A percentile compares a stretch with the other conserved stretches of the same genome.
These are phyloP conservation scores for Helogale parvula DNA, from an alignment of 2,113 vertebrate genomes.

Conservation along the genomic window DNA sequence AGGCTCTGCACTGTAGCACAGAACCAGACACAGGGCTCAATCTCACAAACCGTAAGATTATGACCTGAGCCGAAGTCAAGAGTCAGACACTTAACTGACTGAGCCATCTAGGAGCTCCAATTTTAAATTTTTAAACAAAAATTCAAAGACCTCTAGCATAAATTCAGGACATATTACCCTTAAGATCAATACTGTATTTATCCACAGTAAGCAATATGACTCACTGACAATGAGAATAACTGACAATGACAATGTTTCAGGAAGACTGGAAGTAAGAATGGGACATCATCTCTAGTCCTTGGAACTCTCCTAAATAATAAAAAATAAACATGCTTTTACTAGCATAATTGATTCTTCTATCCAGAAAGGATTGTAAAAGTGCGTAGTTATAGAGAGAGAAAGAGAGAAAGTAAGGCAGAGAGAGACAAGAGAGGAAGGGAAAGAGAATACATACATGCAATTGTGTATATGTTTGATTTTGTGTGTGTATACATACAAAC, in stretches of 20 bases:
- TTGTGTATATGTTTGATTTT: neutral
- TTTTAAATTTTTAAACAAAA: conserved; percentile 27
- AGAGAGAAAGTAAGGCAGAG: neutral
- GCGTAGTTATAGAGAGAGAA: neutral
- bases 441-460: neutral
- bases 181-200: neutral
- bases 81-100: too few species aligned
- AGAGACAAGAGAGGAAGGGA: neutral
- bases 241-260: neutral
- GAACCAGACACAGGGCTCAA: too few species aligned
- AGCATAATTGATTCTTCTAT: neutral
- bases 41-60: too few species aligned
- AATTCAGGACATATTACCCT: neutral
- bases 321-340: neutral
- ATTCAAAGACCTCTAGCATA: neutral
- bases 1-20: too few species aligned
- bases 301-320: neutral
- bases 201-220: neutral
- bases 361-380: neutral
- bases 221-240: neutral
- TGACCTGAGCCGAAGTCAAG: too few species aligned
- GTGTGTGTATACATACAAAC: neutral
- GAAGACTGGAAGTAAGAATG: neutral
- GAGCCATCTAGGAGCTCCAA: too few species aligned
- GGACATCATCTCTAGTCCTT: neutral